These are phyloP conservation scores for Capricornis sumatraensis DNA, from an alignment of 2,113 vertebrate species.

Conservation along the genomic window DNA sequence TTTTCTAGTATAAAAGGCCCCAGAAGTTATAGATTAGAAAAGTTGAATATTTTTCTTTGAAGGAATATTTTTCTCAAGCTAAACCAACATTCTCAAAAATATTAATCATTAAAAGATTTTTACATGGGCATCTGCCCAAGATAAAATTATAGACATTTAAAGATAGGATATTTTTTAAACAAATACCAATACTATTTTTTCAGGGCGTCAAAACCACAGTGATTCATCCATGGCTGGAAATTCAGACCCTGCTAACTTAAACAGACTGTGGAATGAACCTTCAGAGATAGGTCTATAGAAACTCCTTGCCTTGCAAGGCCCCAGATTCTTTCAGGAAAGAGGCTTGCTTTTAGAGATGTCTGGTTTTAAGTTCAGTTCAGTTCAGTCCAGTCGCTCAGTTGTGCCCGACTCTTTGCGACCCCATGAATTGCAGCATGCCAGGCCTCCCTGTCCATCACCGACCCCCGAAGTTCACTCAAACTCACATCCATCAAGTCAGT, in stretches of 20 bases:
- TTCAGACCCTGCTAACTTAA: neutral
- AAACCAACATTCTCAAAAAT: neutral
- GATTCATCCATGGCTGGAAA: neutral
- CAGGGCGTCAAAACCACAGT: neutral
- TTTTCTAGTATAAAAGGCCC: slow-evolving; percentile 44
- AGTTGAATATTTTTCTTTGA: slow-evolving; percentile 45
- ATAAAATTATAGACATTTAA: slow-evolving; percentile 28
- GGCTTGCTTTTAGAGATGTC: neutral
- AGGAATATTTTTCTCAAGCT: slow-evolving; percentile 33
- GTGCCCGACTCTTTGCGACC: accelerated
- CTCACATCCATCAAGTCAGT: too few species aligned
- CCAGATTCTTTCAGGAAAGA: neutral
- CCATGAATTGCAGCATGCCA: too few species aligned
- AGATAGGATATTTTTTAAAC: neutral
- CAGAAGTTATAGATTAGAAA: slow-evolving; percentile 59
- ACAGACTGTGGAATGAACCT: neutral
- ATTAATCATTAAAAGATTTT: slow-evolving; percentile 1
- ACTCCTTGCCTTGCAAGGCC: accelerated
- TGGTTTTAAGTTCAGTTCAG: neutral
- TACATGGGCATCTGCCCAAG: neutral
- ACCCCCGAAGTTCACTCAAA: too few species aligned
- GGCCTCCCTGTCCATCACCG: too few species aligned
- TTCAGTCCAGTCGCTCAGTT: too few species aligned
- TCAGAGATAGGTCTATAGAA: neutral
- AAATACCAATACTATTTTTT: neutral